A percentile compares a stretch with the other conserved stretches of the same genome.
Evolutionary conservation across 2,888 invertebrate genomes (phyloP).

Genomic region (Mayetiola destructor): DNA sequence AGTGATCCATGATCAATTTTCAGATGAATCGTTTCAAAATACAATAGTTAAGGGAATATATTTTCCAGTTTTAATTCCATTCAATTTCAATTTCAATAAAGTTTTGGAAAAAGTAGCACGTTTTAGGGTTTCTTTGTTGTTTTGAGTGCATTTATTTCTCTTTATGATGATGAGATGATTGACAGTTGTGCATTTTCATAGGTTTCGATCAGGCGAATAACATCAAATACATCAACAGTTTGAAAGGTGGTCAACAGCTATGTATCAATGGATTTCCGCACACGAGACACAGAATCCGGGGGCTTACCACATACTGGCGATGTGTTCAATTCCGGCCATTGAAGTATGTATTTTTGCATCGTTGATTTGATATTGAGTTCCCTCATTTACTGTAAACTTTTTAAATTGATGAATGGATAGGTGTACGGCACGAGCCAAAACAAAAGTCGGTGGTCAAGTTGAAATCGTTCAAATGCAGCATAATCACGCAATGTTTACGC

Average conservation of each 20-base stretch:
- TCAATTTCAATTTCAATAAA: no score
- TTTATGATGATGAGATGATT: neutral
- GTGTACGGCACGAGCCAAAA: conserved; percentile 16
- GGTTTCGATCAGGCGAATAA: neutral
- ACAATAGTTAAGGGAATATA: no score
- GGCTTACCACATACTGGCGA: conserved; percentile 29
- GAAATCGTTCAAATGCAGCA: conserved; percentile 15
- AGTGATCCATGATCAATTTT: no score
- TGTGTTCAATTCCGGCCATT: conserved; percentile 29
- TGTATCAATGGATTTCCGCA: conserved; percentile 28
- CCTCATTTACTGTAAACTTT: neutral
- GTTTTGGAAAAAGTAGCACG: no score
- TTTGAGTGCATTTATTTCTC: no score
- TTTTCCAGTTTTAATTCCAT: no score
- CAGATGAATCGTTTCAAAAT: no score
- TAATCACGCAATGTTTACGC: conserved; percentile 14
- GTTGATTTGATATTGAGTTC: neutral
- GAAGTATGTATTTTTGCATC: conserved; percentile 22
- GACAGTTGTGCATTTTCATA: neutral
- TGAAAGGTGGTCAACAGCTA: conserved; percentile 28
- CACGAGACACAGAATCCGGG: conserved; percentile 26
- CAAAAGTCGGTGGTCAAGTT: conserved; percentile 14
- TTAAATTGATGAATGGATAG: no score
- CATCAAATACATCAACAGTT: conserved; percentile 23
- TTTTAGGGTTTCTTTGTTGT: no score